Evolutionary conservation across 2,113 vertebrate genomes (phyloP).

Genomic region (Callorhinus ursinus): DNA sequence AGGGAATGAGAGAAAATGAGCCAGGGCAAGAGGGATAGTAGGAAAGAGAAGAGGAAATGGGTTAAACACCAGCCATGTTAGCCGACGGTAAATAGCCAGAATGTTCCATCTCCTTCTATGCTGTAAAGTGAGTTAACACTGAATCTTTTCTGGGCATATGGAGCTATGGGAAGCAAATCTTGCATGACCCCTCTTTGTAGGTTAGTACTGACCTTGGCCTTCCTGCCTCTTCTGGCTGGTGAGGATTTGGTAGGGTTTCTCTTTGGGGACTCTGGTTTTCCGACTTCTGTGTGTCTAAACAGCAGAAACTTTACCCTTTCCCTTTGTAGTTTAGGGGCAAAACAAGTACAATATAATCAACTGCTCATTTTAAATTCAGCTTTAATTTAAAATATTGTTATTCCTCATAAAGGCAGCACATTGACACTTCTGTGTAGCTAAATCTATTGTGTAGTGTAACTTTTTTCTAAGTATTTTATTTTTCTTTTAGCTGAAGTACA

Average conservation of each 20-base stretch:
- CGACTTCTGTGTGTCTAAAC: background rate
- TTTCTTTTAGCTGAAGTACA: conserved; percentile 93
- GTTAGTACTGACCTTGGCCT: background rate
- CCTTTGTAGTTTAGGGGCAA: background rate
- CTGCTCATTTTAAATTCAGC: conserved; percentile 19
- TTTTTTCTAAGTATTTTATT: conserved; percentile 44
- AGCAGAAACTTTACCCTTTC: background rate
- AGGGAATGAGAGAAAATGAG: background rate
- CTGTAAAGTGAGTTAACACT: background rate
- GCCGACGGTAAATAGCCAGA: background rate
- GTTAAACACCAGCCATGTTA: background rate
- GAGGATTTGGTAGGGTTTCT: background rate
- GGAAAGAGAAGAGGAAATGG: background rate
- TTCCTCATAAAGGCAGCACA: background rate
- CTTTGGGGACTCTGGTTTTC: background rate
- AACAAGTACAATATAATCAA: background rate
- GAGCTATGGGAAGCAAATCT: background rate
- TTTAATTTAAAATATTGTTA: conserved; percentile 14
- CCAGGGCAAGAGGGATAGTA: background rate
- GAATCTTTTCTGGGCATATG: background rate
- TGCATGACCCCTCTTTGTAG: background rate
- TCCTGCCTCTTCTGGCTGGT: background rate
- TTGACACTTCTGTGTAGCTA: conserved; percentile 1
- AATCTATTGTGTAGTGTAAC: background rate
- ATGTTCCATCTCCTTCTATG: background rate